Base-by-base conservation (phyloP, 2,888 invertebrate genomes). In the Crepidodera aurea region DNA sequence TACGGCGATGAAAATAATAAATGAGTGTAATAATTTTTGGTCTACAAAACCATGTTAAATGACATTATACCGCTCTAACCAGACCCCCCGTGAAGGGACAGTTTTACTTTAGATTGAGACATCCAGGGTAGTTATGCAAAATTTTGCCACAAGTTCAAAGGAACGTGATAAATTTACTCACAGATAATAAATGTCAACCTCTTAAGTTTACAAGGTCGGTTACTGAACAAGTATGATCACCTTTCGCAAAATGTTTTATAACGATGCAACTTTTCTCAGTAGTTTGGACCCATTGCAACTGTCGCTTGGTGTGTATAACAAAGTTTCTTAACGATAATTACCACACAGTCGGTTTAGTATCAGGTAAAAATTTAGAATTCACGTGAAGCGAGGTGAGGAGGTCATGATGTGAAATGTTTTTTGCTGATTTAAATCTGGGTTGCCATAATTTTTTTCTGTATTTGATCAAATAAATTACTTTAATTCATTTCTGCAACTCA, bases 111-210 rank as follows among this genome's bases (percentile, higher is more conserved):
- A 50, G 71, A 77, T 77, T 74, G 75, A 77, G 76, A 72, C 67
- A 71, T 77, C 69, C 66, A 59, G 55, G 51, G 55, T 48, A 66
- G 70, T 76, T 75, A 75, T 75, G 75, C 73, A 77, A 77, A 76
- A 75, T 65, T 71, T 67, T 59, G 70, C 65, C 66, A 68, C 67
- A 67, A 60, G 67, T 71, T 66, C 65, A 67, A 66, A 72, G 62
- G 61, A 44, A 58, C 18, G 44, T 67, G 67, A 70, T 74, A 74
- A 74, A 74, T 74, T 66, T 67, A 32, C 46, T 13, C 40, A 19
- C 51, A 53, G 32, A 57, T 50, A 65, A 71, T 69, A 68, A 70
- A 69, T 61, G 71, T 71, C 71, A 67, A 60, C 62, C 60, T 65
- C 61, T 59, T 61, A 60, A 62, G 46, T 51, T 29, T 53, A 27